Base-by-base conservation (phyloP, 2,797 vertebrate genomes). In the Netta rufina region DNA sequence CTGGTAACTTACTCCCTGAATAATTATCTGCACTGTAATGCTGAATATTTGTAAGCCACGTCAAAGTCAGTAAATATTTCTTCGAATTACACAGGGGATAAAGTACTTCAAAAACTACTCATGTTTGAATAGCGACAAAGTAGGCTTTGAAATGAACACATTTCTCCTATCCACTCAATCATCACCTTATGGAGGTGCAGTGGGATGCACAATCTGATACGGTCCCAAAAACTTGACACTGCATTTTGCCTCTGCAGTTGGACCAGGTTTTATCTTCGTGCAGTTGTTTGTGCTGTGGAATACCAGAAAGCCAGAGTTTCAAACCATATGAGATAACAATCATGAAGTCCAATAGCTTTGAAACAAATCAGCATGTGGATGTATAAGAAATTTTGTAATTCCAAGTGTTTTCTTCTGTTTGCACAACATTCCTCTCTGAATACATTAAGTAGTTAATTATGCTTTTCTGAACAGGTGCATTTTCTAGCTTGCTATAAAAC, bases 401-500 rank as follows among this genome's bases (percentile, higher is more conserved):
- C 22, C 38, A 43, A 33, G 17, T 20, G 9, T 39, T 84, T 83
- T 84, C 20, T 71, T 81, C 53, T 65, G 22, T 90, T 94, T 93
- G 25, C 64, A 69, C 2, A 36, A 66, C 25, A 84, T 13, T 81
- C 13, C 10, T 41, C 62, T 86, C 65, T 49, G 27, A 86, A 82
- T 84, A n/a, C 60, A 90, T 89, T 4, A 67, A 72, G 66, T 69
- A 90, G 72, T 54, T 77, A 89, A 82, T 87, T 77, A 51, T 20
- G 49, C n/a, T 92, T 92, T 82, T 77, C 83, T 84, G 39, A 91
- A 79, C 64, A 87, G 71, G 64, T 76, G 12, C 36, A 19, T 94
- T 91, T 93, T 83, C 45, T 71, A 53, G 54, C 25, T 88, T 92
- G 47, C 71, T 84, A 33, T 69, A 76, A 87, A 94, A 53, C 39